Percentiles rank a stretch among this genome's conserved stretches.
phyloP scores from a whole-genome alignment of 2,888 invertebrate species.

The Brachyptera risi region DNA sequence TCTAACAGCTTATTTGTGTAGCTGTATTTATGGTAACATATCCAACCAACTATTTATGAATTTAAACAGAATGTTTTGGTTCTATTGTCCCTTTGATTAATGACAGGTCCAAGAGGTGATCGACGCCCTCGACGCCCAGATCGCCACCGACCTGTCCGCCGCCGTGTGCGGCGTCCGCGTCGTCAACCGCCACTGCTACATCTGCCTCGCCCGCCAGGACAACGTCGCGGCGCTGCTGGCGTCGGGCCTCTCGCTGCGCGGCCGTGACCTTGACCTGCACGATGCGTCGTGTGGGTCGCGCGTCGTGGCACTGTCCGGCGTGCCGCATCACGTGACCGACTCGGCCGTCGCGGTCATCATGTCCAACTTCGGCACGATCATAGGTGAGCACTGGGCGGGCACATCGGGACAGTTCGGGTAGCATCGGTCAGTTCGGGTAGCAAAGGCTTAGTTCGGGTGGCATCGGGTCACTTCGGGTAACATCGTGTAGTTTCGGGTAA shows the following conservation, averaged over 20 bases:
- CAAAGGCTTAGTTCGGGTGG: too few species aligned
- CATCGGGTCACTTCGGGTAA: too few species aligned
- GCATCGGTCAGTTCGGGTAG: too few species aligned
- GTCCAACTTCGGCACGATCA: slow-evolving; percentile 40
- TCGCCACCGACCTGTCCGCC: slow-evolving; percentile 39
- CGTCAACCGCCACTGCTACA: slow-evolving; percentile 40
- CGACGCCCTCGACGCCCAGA: slow-evolving; percentile 41
- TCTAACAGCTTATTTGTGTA: too few species aligned
- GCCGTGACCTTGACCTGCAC: slow-evolving; percentile 37
- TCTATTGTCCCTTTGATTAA: too few species aligned
- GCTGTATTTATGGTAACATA: too few species aligned
- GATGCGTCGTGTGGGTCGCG: slow-evolving; percentile 41
- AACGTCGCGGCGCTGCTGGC: slow-evolving; percentile 38
- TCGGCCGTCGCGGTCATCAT: slow-evolving; percentile 39
- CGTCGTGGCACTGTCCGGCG: slow-evolving; percentile 41
- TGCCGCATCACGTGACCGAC: slow-evolving; percentile 42
- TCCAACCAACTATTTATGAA: too few species aligned
- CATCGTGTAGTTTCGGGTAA: too few species aligned
- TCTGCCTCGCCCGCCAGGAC: slow-evolving; percentile 39
- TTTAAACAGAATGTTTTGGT: too few species aligned
- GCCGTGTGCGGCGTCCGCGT: slow-evolving; percentile 41
- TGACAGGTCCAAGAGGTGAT: slow-evolving; percentile 43
- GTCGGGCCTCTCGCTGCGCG: slow-evolving; percentile 37
- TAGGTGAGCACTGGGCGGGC: slow-evolving; percentile 40
- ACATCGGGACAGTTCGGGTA: too few species aligned